Evolutionary conservation across 1,140 invertebrate genomes (phyloP), one percentile per base, ranked within the genome.

Genomic region (Diploscapter pachys): DNA sequence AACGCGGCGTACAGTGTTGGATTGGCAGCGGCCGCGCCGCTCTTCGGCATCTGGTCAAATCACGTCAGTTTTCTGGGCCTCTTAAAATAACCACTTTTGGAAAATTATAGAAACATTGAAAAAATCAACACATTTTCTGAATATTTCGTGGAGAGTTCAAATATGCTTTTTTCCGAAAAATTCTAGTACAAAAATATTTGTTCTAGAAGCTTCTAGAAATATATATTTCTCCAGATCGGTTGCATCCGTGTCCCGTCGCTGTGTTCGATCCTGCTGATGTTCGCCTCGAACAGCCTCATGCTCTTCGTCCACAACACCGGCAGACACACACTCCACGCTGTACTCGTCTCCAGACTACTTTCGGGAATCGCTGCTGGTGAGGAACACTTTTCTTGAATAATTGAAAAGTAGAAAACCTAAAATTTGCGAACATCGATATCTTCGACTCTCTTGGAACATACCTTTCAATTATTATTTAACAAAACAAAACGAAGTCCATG

Each of bases 1-100:
- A 52, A 9, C 51, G 66, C 57, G 8, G 52, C 66, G 52, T 68
- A 68, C 66, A 68, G 66, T 68, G 56, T 68, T 52, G 66, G 66
- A 52, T n/a, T 68, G 5, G 66, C 66, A 11, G 66, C 9, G 11
- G 66, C 66, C 5, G 66, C 66, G 8, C 66, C 66, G n/a, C 11
- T 68, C 6, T 68, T 68, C 51, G 66, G 66, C 11, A 68, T n/a
- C 53, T 54, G 11, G 48, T 5, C 11, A 6, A 68, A 68, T 2
- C 6, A 68, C 8, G 48, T 68, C 11, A 31, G 8, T 65, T 65
- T 65, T 8, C 31, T 31, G 31, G 31, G 31, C 31, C 31, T 31
- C 31, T 31, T 31, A 31, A n/a, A n/a, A n/a, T n/a, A n/a, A 31
- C 1, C 31, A 31, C 31, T 31, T 31, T 1, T 31, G 31, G 1